A percentile compares a stretch with the other conserved stretches of the same genome.
Conservation (phyloP, 2,113 vertebrate genomes). For the Gallinago paraguaiae region DNA sequence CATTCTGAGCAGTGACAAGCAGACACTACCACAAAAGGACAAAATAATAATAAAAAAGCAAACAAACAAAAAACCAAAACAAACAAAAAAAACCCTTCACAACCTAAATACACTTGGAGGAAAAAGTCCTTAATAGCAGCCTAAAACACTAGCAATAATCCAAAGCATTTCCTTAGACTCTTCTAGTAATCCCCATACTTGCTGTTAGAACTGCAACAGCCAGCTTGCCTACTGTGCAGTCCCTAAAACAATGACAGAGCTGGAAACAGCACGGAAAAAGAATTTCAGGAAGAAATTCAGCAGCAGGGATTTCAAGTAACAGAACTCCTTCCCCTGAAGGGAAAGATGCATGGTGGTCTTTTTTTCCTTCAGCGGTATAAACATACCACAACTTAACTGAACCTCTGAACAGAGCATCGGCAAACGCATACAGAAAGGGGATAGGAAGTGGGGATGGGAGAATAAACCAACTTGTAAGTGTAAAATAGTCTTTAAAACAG, state of each 20-base stretch:
- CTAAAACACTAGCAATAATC: not conserved
- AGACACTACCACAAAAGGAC: not conserved
- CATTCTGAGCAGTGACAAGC: not conserved
- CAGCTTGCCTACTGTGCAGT: not conserved
- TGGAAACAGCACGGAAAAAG: not conserved
- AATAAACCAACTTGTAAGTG: not conserved
- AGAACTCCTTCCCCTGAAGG: not conserved
- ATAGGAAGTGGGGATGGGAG: no score
- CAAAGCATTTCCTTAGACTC: not conserved
- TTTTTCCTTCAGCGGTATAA: not conserved
- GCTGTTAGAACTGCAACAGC: not conserved
- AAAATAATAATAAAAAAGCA: rapidly evolving
- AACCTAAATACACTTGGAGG: not conserved
- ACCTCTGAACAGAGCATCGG: not conserved
- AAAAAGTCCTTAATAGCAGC: not conserved
- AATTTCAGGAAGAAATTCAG: not conserved
- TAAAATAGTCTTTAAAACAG: not conserved
- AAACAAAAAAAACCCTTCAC: no score
- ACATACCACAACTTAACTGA: not conserved
- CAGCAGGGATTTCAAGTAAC: not conserved
- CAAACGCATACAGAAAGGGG: not conserved
- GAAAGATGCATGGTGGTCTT: not conserved
- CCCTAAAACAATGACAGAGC: not conserved
- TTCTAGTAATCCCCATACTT: not conserved
- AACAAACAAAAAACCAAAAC: no score